Percentiles rank a stretch among this genome's conserved stretches.
These are phyloP conservation scores for Otolemur garnettii DNA, from an alignment of 2,113 vertebrate species.

Conservation along the genomic window DNA sequence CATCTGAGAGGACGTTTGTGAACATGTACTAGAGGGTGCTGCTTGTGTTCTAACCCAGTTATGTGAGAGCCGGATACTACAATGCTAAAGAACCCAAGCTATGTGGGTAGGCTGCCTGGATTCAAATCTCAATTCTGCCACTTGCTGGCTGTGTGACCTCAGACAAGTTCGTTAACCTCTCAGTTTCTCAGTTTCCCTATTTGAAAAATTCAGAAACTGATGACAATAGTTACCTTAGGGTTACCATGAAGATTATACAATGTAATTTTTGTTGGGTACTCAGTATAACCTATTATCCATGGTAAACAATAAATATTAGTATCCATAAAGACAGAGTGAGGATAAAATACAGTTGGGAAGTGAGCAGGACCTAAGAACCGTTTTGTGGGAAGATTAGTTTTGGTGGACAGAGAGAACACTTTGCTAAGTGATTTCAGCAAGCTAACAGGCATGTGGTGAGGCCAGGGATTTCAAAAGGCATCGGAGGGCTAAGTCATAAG, in stretches of 20 bases:
- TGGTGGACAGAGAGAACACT: background rate
- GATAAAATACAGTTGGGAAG: background rate
- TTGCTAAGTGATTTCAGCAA: background rate
- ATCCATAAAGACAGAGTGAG: fast-evolving
- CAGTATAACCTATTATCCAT: fast-evolving
- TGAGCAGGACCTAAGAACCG: background rate
- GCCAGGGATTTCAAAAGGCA: background rate
- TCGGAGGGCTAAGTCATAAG: background rate
- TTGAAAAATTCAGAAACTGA: background rate
- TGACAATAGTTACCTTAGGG: background rate
- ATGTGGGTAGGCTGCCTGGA: background rate
- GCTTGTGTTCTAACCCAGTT: background rate
- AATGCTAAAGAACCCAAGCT: background rate
- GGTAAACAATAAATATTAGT: background rate
- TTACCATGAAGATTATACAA: background rate
- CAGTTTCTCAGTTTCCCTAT: constrained; percentile 10
- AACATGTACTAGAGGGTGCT: background rate
- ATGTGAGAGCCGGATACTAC: background rate
- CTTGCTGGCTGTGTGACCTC: background rate
- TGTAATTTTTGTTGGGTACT: background rate
- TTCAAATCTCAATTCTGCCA: background rate
- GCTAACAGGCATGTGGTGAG: background rate
- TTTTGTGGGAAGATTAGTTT: background rate
- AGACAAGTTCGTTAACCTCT: background rate
- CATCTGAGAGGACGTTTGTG: background rate